These are phyloP conservation scores for Phorcus lineatus DNA, from an alignment of 2,888 invertebrate genomes.

Conservation along the genomic window DNA sequence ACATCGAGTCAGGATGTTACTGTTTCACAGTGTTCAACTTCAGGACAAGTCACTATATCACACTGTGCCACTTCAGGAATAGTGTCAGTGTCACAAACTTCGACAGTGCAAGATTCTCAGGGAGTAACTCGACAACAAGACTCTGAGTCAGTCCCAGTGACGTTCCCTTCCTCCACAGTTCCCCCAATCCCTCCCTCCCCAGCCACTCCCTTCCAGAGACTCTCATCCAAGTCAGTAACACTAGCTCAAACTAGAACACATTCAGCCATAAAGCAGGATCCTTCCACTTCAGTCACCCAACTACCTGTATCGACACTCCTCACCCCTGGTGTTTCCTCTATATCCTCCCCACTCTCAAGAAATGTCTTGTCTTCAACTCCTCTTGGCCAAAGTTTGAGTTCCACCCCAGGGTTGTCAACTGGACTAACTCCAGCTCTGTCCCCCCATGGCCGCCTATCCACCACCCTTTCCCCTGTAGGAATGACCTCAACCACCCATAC, in stretches of 20 bases:
- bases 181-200: background rate
- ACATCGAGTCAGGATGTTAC: background rate
- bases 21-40: background rate
- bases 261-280: background rate
- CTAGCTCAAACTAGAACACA: background rate
- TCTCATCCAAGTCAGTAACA: background rate
- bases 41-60: background rate
- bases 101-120: background rate
- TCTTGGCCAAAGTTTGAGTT: too few species aligned
- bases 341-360: too few species aligned
- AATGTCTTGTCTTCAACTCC: too few species aligned
- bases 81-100: background rate
- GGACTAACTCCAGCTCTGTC: too few species aligned
- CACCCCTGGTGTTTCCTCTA: background rate
- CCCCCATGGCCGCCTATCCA: too few species aligned
- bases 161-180: background rate
- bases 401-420: too few species aligned
- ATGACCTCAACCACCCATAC: too few species aligned
- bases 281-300: background rate
- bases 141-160: too few species aligned
- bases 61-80: background rate
- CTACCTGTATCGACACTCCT: background rate
- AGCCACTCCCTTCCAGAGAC: background rate
- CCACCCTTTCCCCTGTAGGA: too few species aligned
- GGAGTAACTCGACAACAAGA: too few species aligned